A percentile compares a stretch with the other conserved stretches of the same genome.
Evolutionary conservation across 2,888 invertebrate species (phyloP).

Genomic region (Byasa hedistus): DNA sequence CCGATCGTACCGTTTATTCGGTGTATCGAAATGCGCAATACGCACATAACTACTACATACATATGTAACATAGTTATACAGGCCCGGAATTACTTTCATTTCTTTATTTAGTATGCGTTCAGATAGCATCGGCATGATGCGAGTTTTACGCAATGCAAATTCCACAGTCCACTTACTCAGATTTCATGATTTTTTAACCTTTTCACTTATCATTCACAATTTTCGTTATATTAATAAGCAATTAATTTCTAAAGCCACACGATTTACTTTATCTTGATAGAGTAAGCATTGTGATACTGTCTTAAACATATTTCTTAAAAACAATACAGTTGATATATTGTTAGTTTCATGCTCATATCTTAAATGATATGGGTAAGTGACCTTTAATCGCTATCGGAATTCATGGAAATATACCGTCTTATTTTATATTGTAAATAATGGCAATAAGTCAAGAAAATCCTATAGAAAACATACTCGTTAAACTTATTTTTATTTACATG

Average conservation of each 20-base stretch:
- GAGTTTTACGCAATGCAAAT: conserved; percentile 24
- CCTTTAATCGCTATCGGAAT: background rate
- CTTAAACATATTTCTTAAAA: background rate
- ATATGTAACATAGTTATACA: conserved; percentile 16
- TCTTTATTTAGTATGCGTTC: conserved; percentile 24
- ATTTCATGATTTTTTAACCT: background rate
- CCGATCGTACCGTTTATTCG: conserved; percentile 48
- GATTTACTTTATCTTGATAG: background rate
- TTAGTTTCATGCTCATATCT: background rate
- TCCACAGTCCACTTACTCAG: background rate
- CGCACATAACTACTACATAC: conserved; percentile 22
- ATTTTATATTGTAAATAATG: background rate
- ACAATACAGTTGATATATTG: background rate
- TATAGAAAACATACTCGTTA: no score
- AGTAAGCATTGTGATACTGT: background rate
- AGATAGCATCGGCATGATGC: conserved; percentile 17
- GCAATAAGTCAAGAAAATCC: no score
- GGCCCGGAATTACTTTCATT: conserved; percentile 27
- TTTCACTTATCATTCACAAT: no score
- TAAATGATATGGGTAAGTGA: background rate
- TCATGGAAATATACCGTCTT: background rate
- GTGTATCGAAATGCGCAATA: conserved; percentile 43
- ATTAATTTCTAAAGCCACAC: background rate
- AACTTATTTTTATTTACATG: no score
- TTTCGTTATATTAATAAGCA: background rate